Evolutionary conservation across 2,797 vertebrate genomes (phyloP).

Genomic region (Acanthurus tractus): DNA sequence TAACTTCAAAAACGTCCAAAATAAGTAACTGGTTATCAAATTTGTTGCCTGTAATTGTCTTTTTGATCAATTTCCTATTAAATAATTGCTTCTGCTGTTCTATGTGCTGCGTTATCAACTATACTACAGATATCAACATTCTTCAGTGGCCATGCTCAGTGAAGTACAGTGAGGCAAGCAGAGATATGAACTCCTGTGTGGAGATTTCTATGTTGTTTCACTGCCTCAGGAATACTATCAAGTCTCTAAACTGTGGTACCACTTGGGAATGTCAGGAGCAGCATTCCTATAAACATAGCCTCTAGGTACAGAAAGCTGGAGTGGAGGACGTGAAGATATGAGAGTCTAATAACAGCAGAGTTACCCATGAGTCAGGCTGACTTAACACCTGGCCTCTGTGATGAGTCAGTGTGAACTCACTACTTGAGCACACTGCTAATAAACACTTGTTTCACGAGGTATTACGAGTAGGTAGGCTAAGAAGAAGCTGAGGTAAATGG

Average conservation of each 20-base stretch:
- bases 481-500: constrained; percentile 51
- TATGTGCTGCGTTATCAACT: neutral
- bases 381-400: constrained; percentile 78
- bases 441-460: constrained; percentile 31
- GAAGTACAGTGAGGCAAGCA: constrained; percentile 6
- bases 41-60: neutral
- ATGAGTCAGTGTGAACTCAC: constrained; percentile 75
- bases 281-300: constrained; percentile 64
- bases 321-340: constrained; percentile 45
- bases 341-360: constrained; percentile 31
- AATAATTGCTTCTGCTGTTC: neutral
- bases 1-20: neutral
- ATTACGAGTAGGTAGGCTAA: neutral
- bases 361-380: constrained; percentile 64
- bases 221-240: constrained; percentile 43
- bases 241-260: constrained; percentile 52
- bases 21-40: neutral
- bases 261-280: constrained; percentile 57
- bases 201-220: constrained; percentile 1
- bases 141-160: neutral
- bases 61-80: neutral
- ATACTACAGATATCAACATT: constrained; percentile 2
- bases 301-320: constrained; percentile 31
- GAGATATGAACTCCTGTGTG: constrained; percentile 12
- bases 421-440: constrained; percentile 44